Percentiles rank a stretch among this genome's conserved stretches.
Evolutionary conservation across 2,113 vertebrate genomes (phyloP).

Genomic region (Nannobrachium achirus): DNA sequence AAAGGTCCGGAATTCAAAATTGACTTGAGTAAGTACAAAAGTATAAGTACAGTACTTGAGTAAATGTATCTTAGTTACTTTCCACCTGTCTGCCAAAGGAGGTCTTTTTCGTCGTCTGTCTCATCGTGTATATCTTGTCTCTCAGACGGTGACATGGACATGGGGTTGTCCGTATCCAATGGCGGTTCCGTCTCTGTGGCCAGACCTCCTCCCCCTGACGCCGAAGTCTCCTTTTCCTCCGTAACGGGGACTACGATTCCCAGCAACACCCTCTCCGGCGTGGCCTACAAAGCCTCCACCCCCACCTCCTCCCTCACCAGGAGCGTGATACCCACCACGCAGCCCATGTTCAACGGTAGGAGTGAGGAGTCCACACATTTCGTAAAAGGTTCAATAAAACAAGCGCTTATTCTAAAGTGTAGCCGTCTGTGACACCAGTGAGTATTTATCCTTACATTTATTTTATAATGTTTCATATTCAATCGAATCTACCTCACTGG

Average conservation of each 20-base stretch:
- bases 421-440: too few species aligned
- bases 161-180: neutral
- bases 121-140: constrained; percentile 1
- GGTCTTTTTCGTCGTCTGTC: neutral
- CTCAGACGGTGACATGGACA: constrained; percentile 15
- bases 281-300: constrained; percentile 60
- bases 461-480: too few species aligned
- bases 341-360: constrained; percentile 92
- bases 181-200: constrained; percentile 12
- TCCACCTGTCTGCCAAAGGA: too few species aligned
- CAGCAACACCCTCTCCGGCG: constrained; percentile 56
- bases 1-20: too few species aligned
- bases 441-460: too few species aligned
- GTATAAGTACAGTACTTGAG: too few species aligned
- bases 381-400: too few species aligned
- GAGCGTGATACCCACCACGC: constrained; percentile 87
- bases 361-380: constrained; percentile 14
- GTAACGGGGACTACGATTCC: constrained; percentile 39
- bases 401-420: too few species aligned
- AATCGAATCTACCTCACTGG: too few species aligned
- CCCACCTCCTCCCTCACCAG: constrained; percentile 75
- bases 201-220: constrained; percentile 60
- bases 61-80: too few species aligned
- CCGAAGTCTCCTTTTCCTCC: constrained; percentile 76
- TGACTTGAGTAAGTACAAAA: too few species aligned